Conservation (phyloP, 2,888 invertebrate species). For the Lamellibrachia columna region DNA sequence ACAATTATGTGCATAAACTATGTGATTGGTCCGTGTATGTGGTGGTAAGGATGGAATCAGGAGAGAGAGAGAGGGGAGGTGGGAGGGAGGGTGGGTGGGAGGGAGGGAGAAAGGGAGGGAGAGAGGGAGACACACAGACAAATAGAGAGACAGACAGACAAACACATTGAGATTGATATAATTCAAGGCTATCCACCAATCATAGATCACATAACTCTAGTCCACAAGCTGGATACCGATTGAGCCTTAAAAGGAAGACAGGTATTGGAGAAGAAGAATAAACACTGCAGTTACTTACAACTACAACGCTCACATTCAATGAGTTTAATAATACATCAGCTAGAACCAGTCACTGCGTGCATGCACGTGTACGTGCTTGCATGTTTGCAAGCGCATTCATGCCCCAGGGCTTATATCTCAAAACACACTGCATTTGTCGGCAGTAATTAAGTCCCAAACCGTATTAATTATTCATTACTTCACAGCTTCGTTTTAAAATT, state of each 20-base stretch:
- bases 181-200: not conserved
- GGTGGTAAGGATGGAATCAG: not conserved
- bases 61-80: not conserved
- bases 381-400: not conserved
- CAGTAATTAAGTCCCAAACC: not conserved
- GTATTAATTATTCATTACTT: not conserved
- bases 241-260: no score
- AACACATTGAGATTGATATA: not conserved
- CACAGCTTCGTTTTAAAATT: not conserved
- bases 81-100: not conserved
- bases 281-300: not conserved
- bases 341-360: not conserved
- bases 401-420: not conserved
- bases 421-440: not conserved
- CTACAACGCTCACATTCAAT: not conserved
- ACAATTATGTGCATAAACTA: not conserved
- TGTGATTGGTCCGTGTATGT: not conserved
- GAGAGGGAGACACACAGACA: not conserved
- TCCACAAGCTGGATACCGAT: no score
- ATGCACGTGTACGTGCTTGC: not conserved
- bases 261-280: no score
- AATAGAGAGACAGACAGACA: no score
- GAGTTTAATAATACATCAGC: not conserved
- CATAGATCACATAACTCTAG: no score
- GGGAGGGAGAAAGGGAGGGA: not conserved